Conservation (phyloP, 2,797 vertebrate genomes). For the Triplophysa bombifrons region DNA sequence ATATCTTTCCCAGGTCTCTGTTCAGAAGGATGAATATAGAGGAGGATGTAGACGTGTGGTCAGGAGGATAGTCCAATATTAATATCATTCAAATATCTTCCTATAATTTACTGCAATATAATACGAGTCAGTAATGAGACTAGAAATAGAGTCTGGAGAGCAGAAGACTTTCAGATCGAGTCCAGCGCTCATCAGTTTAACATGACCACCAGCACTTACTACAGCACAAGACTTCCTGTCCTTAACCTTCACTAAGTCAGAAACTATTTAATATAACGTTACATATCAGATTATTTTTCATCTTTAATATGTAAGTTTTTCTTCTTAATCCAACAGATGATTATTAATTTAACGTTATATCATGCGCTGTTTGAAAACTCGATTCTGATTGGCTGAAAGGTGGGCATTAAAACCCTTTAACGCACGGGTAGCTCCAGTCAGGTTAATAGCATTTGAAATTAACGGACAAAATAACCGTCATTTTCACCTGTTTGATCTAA, state of each 20-base stretch:
- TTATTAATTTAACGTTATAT: no score
- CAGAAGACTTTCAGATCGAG: constrained; percentile 11
- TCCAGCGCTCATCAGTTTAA: constrained; percentile 36
- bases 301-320: no score
- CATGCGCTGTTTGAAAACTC: no score
- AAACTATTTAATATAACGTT: not conserved
- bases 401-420: no score
- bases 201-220: not conserved
- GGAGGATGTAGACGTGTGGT: constrained; percentile 46
- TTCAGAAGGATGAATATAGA: constrained; percentile 33
- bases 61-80: constrained; percentile 49
- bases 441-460: no score
- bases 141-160: constrained; percentile 29
- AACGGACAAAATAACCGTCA: no score
- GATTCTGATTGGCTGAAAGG: no score
- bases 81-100: constrained; percentile 47
- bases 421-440: no score
- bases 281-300: not conserved
- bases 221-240: not conserved
- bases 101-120: constrained; percentile 55
- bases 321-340: no score
- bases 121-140: constrained; percentile 38
- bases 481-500: no score
- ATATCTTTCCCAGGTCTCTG: constrained; percentile 53
- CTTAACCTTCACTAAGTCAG: not conserved